phyloP scores from a whole-genome alignment of 2,113 vertebrate genomes.

The Antechinus flavipes region DNA sequence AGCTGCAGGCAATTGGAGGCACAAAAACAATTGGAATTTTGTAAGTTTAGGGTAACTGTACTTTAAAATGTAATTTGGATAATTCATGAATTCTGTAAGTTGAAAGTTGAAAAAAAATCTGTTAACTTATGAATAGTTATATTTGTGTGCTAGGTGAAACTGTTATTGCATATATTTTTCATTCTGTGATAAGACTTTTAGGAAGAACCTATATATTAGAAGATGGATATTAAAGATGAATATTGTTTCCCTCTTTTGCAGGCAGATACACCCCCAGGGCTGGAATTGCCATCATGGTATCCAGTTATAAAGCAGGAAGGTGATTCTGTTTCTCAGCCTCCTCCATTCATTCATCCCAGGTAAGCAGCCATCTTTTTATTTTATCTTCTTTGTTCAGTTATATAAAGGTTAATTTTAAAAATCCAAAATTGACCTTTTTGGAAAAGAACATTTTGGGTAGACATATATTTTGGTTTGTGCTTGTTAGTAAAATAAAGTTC shows the following conservation, averaged over 20 bases:
- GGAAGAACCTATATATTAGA: conserved; percentile 11
- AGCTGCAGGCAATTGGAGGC: not conserved
- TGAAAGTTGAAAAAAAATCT: not conserved
- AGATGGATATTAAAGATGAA: not conserved
- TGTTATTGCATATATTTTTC: not conserved
- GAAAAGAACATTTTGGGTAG: not conserved
- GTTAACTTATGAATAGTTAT: not conserved
- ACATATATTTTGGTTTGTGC: conserved; percentile 12
- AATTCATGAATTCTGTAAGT: not conserved
- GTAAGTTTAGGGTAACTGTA: not conserved
- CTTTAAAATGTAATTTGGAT: not conserved
- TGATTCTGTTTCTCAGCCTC: conserved; percentile 86
- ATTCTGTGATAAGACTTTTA: not conserved
- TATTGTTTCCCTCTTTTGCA: conserved; percentile 76
- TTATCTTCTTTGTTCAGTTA: conserved; percentile 24
- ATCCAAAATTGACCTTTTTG: conserved; percentile 28
- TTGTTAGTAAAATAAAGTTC: not conserved
- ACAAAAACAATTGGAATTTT: not conserved
- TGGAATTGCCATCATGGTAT: conserved; percentile 92
- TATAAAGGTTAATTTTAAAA: conserved; percentile 31
- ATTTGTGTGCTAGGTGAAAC: not conserved
- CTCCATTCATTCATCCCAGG: conserved; percentile 95
- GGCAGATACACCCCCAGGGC: conserved; percentile 87
- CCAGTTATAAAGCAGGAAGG: conserved; percentile 97
- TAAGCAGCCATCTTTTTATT: conserved; percentile 75